Evolutionary conservation across 2,888 invertebrate species (phyloP), one percentile per base, ranked within the genome.

Genomic region (Stomorhina lunata): DNA sequence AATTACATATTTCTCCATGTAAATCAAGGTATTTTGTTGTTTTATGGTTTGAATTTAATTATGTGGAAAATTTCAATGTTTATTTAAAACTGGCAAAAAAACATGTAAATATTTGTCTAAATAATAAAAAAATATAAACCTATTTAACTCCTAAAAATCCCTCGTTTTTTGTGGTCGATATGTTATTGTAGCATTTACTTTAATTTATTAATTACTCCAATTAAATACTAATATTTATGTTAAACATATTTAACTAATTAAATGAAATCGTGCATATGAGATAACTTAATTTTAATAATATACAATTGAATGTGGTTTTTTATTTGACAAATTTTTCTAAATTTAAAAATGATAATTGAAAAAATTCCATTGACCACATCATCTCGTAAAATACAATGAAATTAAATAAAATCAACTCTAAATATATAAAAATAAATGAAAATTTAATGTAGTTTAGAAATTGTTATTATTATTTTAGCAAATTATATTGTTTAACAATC

Each of bases 231-330:
- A 12, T 34, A 34, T 10, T 61, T n/a, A 43, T 17, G n/a, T 59
- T 48, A 25, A 37, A 22, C 10, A 45, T 22, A n/a, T 59, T 25
- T 4, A 55, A 57, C 45, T 40, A 50, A 59, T 59, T 68, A 61
- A 77, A 69, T 22, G 37, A 59, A 68, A 50, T 76, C 59, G 12
- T 68, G 76, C 66, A 68, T 25, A 37, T 48, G 29, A 50, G 55
- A 48, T 22, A 32, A 27, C 25, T 22, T 17, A 57, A 66, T 68
- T 55, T 50, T 37, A 22, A 6, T 40, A 43, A 61, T 59, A 29
- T 22, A 50, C n/a, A n/a, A n/a, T n/a, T n/a, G n/a, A n/a, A 40
- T 68, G 40, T 37, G 48, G 76, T 61, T 2, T 43, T 10, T 68
- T 45, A 25, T 20, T 37, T 37, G 1, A 27, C 10, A 17, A n/a